A percentile compares a stretch with the other conserved stretches of the same genome.
Conservation (phyloP, 1,140 invertebrate species). For the Tetramorium parvispinum region DNA sequence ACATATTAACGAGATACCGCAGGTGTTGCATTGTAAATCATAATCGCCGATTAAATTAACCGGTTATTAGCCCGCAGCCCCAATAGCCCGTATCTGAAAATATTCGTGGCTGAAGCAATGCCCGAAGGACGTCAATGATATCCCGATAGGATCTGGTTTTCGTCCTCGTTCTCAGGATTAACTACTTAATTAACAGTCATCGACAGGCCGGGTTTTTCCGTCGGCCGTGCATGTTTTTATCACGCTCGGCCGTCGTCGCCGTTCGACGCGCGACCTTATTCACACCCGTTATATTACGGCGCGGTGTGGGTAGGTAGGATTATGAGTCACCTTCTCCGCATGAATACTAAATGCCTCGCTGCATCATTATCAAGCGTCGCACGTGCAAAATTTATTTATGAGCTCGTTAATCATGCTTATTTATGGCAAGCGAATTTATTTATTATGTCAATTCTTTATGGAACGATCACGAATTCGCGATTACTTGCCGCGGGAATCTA, state of each 20-base stretch:
- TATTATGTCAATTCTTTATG: slow-evolving; percentile 27
- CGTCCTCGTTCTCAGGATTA: slow-evolving; percentile 7
- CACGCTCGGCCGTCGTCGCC: background rate
- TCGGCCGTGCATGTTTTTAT: background rate
- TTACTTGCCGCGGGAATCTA: background rate
- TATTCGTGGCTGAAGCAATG: background rate
- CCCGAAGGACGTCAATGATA: background rate
- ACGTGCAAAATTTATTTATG: slow-evolving; percentile 59
- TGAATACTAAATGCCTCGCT: slow-evolving; percentile 54
- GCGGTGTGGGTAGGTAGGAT: slow-evolving; percentile 46
- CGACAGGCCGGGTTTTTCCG: background rate
- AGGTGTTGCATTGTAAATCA: background rate
- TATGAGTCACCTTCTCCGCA: slow-evolving; percentile 52
- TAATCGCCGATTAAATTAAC: background rate
- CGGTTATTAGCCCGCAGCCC: background rate
- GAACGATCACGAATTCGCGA: background rate
- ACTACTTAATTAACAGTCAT: slow-evolving; percentile 13
- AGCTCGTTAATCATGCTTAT: slow-evolving; percentile 44
- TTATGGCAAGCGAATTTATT: slow-evolving; percentile 30
- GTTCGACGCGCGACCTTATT: slow-evolving; percentile 48
- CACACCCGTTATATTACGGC: slow-evolving; percentile 38
- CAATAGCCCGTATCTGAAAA: background rate
- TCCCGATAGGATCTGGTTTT: background rate
- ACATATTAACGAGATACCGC: background rate
- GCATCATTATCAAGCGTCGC: slow-evolving; percentile 53